Conservation (phyloP, 1,140 invertebrate genomes). For the Melitaea cinxia region DNA sequence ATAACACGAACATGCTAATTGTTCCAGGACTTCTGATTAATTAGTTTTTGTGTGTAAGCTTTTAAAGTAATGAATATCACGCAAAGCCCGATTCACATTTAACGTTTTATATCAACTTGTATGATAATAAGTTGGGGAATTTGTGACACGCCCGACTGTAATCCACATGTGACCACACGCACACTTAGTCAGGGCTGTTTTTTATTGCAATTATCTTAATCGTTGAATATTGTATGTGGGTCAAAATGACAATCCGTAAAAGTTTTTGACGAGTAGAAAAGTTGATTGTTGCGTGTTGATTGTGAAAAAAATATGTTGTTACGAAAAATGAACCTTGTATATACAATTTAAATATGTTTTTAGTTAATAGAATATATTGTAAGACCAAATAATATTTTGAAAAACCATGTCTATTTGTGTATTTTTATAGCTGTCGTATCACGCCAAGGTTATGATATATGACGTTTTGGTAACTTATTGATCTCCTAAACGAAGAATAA, state of each 20-base stretch:
- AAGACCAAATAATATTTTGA: too few species aligned
- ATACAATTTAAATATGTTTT: too few species aligned
- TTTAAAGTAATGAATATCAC: constrained; percentile 42
- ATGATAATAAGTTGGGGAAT: constrained; percentile 18
- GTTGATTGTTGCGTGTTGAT: too few species aligned
- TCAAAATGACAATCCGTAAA: neutral
- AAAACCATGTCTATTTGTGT: too few species aligned
- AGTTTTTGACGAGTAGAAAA: neutral
- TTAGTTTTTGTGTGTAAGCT: constrained; percentile 34
- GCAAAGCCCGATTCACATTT: constrained; percentile 28
- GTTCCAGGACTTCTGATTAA: constrained; percentile 34
- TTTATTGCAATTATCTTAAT: constrained; percentile 13
- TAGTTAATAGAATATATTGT: too few species aligned
- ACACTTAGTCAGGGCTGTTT: constrained; percentile 7
- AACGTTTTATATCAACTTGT: constrained; percentile 20
- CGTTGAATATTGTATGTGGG: constrained; percentile 2
- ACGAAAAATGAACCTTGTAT: too few species aligned
- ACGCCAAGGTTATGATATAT: too few species aligned
- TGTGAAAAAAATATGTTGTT: too few species aligned
- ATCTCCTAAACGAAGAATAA: too few species aligned
- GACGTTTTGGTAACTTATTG: too few species aligned
- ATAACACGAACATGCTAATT: constrained; percentile 24
- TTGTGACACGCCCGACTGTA: constrained; percentile 25
- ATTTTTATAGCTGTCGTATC: too few species aligned
- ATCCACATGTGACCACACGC: constrained; percentile 18